phyloP scores from a whole-genome alignment of 2,888 invertebrate genomes.

The Caenorhabditis imperialis region DNA sequence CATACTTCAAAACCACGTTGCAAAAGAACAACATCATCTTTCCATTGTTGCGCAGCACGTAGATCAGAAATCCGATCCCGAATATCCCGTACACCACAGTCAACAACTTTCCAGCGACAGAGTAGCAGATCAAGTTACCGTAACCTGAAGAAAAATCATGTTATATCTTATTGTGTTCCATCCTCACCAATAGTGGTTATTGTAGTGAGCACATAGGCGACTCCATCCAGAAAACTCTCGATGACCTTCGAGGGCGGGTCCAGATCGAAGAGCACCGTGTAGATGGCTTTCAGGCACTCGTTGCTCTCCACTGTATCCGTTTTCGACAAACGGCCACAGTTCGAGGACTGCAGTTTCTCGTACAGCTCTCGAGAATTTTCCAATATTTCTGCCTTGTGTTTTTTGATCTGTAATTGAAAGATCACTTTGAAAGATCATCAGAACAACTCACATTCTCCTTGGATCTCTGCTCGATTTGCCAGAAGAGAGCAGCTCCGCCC shows the following conservation, averaged over 20 bases:
- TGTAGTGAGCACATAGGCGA: constrained; percentile 15
- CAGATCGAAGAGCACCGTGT: background rate
- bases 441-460: background rate
- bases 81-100: constrained; percentile 23
- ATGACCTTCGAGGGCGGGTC: constrained; percentile 20
- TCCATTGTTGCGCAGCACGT: constrained; percentile 35
- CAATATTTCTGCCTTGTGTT: constrained; percentile 1
- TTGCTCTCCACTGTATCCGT: background rate
- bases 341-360: background rate
- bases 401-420: constrained; percentile 5
- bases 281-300: constrained; percentile 14
- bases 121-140: constrained; percentile 22
- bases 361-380: constrained; percentile 9
- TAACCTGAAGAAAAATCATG: constrained; percentile 17
- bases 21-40: constrained; percentile 20
- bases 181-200: constrained; percentile 28
- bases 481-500: constrained; percentile 18
- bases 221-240: constrained; percentile 1
- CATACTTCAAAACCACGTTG: constrained; percentile 5
- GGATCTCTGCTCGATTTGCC: constrained; percentile 7
- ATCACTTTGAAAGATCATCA: background rate
- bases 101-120: constrained; percentile 18
- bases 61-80: constrained; percentile 21
- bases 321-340: constrained; percentile 11
- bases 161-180: background rate